Evolutionary conservation across 35 echinoderm and acorn worm genomes (phyloP), one percentile per base, ranked within the genome.

Genomic region (Heliocidaris erythrogramma): DNA sequence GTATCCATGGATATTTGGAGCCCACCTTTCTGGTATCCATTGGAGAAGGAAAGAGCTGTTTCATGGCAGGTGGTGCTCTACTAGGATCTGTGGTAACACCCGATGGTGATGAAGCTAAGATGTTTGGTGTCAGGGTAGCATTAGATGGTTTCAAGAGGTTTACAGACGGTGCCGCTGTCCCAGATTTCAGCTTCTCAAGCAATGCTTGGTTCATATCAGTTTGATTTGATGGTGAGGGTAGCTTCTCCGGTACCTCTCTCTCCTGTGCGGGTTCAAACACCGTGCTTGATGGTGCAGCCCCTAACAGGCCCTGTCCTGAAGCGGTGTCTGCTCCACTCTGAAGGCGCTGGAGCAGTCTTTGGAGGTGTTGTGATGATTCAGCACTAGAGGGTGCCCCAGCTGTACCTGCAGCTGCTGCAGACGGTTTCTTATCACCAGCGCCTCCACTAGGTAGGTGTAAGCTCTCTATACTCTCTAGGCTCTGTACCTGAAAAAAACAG

Each of bases 401-500:
- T 32, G 91, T 92, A 30, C 91, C 91, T 59, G 91, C 91, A 48
- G 87, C 87, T 13, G 31, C 91, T 7, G 91, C 91, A 7, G 91
- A 48, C 0, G 91, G 91, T 92, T 49, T 59, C 29, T 59, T 59
- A 14, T 92, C 91, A 13, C 48, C 16, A 27, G 13, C 91, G 8
- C 91, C 91, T 16, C 91, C 91, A 92, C 9, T 12, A 49, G 29
- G 91, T 78, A 78, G 21, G 14, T 92, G 91, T 59, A 92, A 59
- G n/a, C 91, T 92, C 91, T 92, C 91, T 48, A 92, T 92, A 29
- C 91, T 92, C 49, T 92, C 91, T 12, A 92, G 91, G 30, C 91
- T 92, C 32, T 92, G 91, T 48, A 92, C 91, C 91, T 92, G 48
- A 21, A 78, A 5, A 2, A 78, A 78, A 5, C 21, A 78, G 27